These are phyloP conservation scores for Amphiura filiformis DNA, from an alignment of 35 echinoderm and acorn worm genomes.

Conservation along the genomic window DNA sequence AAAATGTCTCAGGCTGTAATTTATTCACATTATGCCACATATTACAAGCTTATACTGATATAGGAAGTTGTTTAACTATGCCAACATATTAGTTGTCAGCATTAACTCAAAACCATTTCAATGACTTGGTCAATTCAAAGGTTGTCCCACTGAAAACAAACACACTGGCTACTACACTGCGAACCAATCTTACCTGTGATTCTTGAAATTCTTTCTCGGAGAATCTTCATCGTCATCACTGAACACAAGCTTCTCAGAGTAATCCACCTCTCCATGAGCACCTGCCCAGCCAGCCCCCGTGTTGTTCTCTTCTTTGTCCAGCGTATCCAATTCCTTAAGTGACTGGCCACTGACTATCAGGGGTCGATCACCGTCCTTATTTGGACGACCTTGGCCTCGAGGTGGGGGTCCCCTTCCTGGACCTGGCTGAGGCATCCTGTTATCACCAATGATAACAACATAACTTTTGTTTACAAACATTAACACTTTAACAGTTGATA, in stretches of 20 bases:
- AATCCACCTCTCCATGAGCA: constrained; percentile 87
- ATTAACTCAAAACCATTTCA: too few species aligned
- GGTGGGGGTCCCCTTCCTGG: constrained; percentile 71
- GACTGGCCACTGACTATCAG: constrained; percentile 66
- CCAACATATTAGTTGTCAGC: too few species aligned
- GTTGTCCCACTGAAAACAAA: too few species aligned
- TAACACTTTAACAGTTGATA: too few species aligned
- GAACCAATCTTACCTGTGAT: constrained; percentile 10
- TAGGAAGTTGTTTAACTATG: too few species aligned
- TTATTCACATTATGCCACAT: too few species aligned
- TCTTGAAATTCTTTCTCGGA: constrained; percentile 32
- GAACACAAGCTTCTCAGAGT: constrained; percentile 91
- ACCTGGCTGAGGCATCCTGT: constrained; percentile 13
- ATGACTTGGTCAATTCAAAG: too few species aligned
- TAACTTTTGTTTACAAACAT: too few species aligned
- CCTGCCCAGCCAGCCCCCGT: constrained; percentile 80
- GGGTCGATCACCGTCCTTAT: constrained; percentile 24
- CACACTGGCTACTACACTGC: too few species aligned
- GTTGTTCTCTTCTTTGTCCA: constrained; percentile 35
- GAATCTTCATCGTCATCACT: constrained; percentile 86
- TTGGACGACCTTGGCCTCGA: constrained; percentile 7
- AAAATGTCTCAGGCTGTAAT: too few species aligned
- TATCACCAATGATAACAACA: too few species aligned
- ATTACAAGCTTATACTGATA: too few species aligned
- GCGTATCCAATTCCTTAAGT: constrained; percentile 65